phyloP scores from a whole-genome alignment of 35 echinoderm and acorn worm species.

The Anneissia japonica region DNA sequence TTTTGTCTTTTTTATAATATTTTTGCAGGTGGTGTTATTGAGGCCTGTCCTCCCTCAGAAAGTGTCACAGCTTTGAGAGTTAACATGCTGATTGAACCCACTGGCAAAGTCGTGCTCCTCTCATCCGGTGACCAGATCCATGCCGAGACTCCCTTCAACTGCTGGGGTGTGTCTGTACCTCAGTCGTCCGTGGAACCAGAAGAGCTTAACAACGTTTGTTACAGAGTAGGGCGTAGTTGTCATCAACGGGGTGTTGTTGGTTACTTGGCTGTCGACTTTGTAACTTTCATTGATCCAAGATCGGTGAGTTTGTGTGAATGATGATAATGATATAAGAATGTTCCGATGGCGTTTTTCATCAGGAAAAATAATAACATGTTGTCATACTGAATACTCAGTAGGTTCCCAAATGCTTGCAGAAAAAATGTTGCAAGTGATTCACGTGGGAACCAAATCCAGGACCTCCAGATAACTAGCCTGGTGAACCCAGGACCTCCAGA shows the following conservation, averaged over 20 bases:
- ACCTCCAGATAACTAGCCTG: too few species aligned
- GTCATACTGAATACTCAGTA: too few species aligned
- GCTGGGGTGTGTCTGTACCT: constrained; percentile 88
- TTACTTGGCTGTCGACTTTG: constrained; percentile 89
- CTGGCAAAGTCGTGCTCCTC: constrained; percentile 48
- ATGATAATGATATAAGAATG: too few species aligned
- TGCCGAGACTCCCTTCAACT: constrained; percentile 70
- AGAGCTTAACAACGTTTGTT: constrained; percentile 58
- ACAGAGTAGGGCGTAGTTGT: constrained; percentile 67
- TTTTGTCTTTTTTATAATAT: constrained; percentile 11
- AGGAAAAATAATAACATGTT: too few species aligned
- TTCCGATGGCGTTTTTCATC: too few species aligned
- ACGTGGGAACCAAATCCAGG: too few species aligned
- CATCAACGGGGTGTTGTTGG: constrained; percentile 82
- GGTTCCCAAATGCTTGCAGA: too few species aligned
- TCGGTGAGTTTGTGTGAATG: too few species aligned
- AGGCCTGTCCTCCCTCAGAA: constrained; percentile 90
- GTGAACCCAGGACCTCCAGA: too few species aligned
- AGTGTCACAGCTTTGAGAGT: constrained; percentile 79
- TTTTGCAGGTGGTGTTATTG: constrained; percentile 75
- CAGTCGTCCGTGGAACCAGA: constrained; percentile 86
- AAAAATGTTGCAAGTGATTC: too few species aligned
- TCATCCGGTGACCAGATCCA: constrained; percentile 95
- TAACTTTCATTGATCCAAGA: constrained; percentile 79
- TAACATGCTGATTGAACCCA: constrained; percentile 79